Base-by-base conservation (phyloP, 2,113 vertebrate genomes). In the Engystomops pustulosus region DNA sequence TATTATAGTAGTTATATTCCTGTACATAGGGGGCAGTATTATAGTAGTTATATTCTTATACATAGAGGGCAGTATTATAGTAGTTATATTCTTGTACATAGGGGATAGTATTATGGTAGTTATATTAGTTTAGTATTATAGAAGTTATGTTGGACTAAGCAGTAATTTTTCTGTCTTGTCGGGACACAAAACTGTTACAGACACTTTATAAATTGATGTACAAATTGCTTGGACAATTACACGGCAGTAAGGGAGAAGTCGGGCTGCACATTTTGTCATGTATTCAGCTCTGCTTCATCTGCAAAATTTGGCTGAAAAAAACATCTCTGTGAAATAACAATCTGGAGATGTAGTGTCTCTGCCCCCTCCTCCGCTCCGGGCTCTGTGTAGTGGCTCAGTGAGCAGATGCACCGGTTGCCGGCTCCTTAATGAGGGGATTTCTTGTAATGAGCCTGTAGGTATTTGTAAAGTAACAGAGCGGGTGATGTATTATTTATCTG, bases 131-230 rank as follows among this genome's bases (percentile, higher is more conserved):
- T 20, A 62, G 58, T 62, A 62, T 62, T 62, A 62, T 62, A 62
- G 58, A 30, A 62, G 58, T 62, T 62, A 62, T 60, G 27, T 60
- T n/a, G n/a, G n/a, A n/a, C n/a, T n/a, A n/a, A n/a, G n/a, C n/a
- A n/a, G n/a, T n/a, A n/a, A n/a, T n/a, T n/a, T n/a, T n/a, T n/a
- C n/a, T n/a, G n/a, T n/a, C n/a, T n/a, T n/a, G n/a, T n/a, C n/a
- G n/a, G n/a, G n/a, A n/a, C n/a, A n/a, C n/a, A n/a, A n/a, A n/a
- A n/a, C n/a, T n/a, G n/a, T n/a, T n/a, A n/a, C n/a, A n/a, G n/a
- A n/a, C n/a, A n/a, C n/a, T n/a, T n/a, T n/a, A n/a, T n/a, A n/a
- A n/a, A n/a, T n/a, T n/a, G n/a, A n/a, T n/a, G n/a, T n/a, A n/a
- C n/a, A n/a, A n/a, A n/a, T n/a, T n/a, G n/a, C n/a, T n/a, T n/a